These are phyloP conservation scores for Platanista minor DNA, from an alignment of 2,113 vertebrate species.

Conservation along the genomic window DNA sequence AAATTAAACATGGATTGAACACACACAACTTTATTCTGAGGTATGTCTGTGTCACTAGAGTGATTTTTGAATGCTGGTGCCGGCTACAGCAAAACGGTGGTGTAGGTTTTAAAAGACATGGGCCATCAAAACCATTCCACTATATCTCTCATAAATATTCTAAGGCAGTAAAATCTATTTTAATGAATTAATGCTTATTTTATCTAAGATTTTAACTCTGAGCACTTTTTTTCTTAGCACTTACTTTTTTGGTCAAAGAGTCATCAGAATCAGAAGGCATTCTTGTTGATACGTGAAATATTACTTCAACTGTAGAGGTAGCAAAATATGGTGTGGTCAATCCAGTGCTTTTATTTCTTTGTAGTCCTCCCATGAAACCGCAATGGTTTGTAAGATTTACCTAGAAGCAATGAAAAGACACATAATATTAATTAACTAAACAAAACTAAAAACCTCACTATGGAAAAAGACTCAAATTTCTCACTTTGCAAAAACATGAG, in stretches of 20 bases:
- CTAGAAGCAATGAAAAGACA: constrained; percentile 77
- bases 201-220: constrained; percentile 9
- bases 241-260: constrained; percentile 97
- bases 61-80: not conserved
- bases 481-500: not conserved
- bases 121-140: not conserved
- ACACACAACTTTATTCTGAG: not conserved
- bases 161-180: not conserved
- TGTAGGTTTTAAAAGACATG: not conserved
- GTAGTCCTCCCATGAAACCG: constrained; percentile 98
- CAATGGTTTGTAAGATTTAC: constrained; percentile 97
- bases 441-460: not conserved
- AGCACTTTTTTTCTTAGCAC: constrained; percentile 3
- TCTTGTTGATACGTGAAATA: constrained; percentile 98
- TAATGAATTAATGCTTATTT: not conserved
- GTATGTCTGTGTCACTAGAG: not conserved
- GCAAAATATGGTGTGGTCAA: constrained; percentile 96
- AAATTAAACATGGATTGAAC: not conserved
- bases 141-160: not conserved
- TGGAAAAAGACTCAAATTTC: not conserved
- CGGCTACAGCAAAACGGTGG: not conserved
- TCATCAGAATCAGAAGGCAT: constrained; percentile 98
- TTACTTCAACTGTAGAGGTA: constrained; percentile 97
- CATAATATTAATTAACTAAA: constrained; percentile 34
- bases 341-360: constrained; percentile 97